phyloP scores from a whole-genome alignment of 2,888 invertebrate genomes.

The Apamea epomidion region DNA sequence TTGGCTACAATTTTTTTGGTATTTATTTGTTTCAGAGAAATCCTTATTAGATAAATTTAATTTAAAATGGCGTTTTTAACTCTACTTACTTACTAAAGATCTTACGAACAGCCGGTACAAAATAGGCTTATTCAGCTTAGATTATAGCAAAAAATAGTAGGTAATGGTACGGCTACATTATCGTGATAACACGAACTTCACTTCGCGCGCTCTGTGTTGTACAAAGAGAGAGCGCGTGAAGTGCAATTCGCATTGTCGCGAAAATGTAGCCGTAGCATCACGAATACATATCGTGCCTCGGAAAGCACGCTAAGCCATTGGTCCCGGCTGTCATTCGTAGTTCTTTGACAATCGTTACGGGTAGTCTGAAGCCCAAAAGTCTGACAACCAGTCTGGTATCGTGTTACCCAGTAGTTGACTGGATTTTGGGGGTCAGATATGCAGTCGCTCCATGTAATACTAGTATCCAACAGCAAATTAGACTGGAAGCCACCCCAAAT shows the following conservation, averaged over 20 bases:
- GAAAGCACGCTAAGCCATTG: no score
- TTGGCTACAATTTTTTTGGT: background rate
- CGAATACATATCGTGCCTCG: background rate
- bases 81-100: background rate
- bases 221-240: no score
- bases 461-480: no score
- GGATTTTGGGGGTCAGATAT: no score
- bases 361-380: background rate
- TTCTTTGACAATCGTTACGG: background rate
- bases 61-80: background rate
- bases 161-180: no score
- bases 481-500: no score
- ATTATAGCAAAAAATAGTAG: background rate
- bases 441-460: no score
- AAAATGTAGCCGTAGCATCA: no score
- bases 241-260: no score
- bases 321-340: background rate
- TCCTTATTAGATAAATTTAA: background rate
- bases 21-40: background rate
- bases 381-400: background rate
- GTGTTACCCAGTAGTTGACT: background rate
- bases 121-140: background rate
- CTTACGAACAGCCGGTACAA: background rate
- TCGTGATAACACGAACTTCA: no score
- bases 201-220: no score